Percentiles rank a stretch among this genome's conserved stretches.
phyloP scores from a whole-genome alignment of 2,797 vertebrate species.

The Muscicapa comitata region DNA sequence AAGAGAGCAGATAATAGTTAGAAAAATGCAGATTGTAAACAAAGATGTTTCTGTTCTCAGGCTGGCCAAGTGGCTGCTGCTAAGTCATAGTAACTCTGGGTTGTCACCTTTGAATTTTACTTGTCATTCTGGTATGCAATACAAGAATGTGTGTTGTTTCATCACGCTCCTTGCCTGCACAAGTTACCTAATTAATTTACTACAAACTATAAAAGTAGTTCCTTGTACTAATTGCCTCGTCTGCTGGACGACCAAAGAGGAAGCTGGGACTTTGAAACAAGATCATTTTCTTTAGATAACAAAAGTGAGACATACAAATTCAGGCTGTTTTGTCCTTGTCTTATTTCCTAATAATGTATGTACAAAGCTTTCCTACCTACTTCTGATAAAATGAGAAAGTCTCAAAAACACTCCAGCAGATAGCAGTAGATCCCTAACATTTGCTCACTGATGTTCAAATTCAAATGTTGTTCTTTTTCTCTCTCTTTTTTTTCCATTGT shows the following conservation, averaged over 20 bases:
- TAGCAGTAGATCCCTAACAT: neutral
- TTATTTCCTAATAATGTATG: neutral
- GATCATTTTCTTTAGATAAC: neutral
- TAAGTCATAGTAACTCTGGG: neutral
- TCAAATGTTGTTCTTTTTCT: neutral
- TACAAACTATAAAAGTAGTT: neutral
- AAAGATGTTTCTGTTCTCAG: slow-evolving; percentile 38
- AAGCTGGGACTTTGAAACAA: neutral
- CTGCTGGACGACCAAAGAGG: neutral
- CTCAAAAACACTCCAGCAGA: neutral
- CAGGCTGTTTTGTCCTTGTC: neutral
- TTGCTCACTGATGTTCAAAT: neutral
- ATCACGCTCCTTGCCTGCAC: neutral
- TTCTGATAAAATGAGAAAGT: neutral
- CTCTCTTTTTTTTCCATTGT: accelerated
- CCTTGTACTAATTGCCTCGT: neutral
- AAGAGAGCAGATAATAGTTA: slow-evolving; percentile 24
- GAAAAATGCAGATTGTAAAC: slow-evolving; percentile 47
- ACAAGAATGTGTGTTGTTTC: neutral
- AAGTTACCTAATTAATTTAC: neutral
- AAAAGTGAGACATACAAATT: neutral
- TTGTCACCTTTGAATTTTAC: slow-evolving; percentile 41
- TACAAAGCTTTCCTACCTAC: neutral
- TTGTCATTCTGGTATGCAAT: slow-evolving; percentile 35
- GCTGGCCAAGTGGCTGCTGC: neutral